Evolutionary conservation across 2,888 invertebrate species (phyloP), one percentile per base, ranked within the genome.

Genomic region (Desoria tigrina): DNA sequence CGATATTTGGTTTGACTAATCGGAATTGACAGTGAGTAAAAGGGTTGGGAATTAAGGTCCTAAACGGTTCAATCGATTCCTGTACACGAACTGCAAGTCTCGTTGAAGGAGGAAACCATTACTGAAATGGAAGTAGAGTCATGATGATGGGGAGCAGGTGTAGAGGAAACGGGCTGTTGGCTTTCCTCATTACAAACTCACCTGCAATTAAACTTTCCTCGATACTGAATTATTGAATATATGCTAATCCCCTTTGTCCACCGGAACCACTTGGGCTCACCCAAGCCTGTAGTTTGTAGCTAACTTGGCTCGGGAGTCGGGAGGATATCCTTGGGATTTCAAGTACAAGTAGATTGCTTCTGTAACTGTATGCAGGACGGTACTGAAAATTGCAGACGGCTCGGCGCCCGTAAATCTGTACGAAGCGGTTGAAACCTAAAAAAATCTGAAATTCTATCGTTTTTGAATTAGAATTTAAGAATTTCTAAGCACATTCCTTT

Each of bases 71-170:
- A 21, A 45, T 45, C 16, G 16, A 16, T 45, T 16, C 45, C 16
- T 45, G 45, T 21, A 6, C 45, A 45, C 21, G 45, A 16, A 45
- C n/a, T 45, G n/a, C n/a, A n/a, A n/a, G n/a, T n/a, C n/a, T 45
- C 32, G 32, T 32, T 45, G 26, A 51, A 51, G 14, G 49, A 9
- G 24, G 51, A 16, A 24, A 3, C 7, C 14, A 3, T 51, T 9
- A 24, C 14, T 14, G 24, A 16, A 18, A 49, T 18, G 9, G 49
- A 9, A 18, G n/a, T 32, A 9, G 6, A 42, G n/a, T 57, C 9
- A 37, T 39, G 21, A 42, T 57, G 14, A 32, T 39, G 18, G 42
- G 57, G 37, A 57, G 57, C 57, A 57, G 57, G 57, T 57, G 57
- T 23, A 32, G 27, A 32, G 57, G 57, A 57, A 57, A 42, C 42